These are phyloP conservation scores for Neosilurus hyrtlii DNA, from an alignment of 2,797 vertebrate species.

Conservation along the genomic window DNA sequence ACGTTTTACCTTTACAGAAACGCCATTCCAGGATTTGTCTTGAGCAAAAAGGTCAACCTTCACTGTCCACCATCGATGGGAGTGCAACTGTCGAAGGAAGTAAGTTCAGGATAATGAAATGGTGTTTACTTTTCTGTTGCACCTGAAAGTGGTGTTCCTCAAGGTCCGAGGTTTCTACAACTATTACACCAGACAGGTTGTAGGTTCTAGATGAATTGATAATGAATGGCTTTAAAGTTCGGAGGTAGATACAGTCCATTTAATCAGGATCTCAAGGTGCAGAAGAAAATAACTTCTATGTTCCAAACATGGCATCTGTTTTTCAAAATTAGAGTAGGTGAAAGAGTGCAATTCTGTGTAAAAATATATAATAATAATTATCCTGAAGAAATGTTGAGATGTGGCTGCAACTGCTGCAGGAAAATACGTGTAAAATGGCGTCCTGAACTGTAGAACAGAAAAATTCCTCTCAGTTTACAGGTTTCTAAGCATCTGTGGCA, in stretches of 20 bases:
- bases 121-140: neutral
- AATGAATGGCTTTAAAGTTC: neutral
- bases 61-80: conserved; percentile 71
- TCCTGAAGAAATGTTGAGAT: too few relatives aligned
- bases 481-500: too few relatives aligned
- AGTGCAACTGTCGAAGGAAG: conserved; percentile 16
- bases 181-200: neutral
- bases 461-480: too few relatives aligned
- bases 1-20: conserved; percentile 70
- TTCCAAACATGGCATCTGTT: neutral
- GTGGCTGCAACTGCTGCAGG: too few relatives aligned
- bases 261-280: conserved; percentile 8
- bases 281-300: neutral
- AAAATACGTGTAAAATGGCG: too few relatives aligned
- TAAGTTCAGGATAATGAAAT: neutral
- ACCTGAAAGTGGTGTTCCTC: neutral
- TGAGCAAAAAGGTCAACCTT: conserved; percentile 74
- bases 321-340: neutral
- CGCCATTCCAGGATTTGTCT: conserved; percentile 74
- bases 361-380: too few relatives aligned
- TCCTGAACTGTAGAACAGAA: too few relatives aligned
- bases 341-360: too few relatives aligned
- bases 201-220: neutral
- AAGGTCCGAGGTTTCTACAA: neutral
- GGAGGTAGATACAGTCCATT: neutral